A percentile compares a stretch with the other conserved stretches of the same genome.
Evolutionary conservation across 2,888 invertebrate species (phyloP).

Genomic region (Cosmopolites sordidus): DNA sequence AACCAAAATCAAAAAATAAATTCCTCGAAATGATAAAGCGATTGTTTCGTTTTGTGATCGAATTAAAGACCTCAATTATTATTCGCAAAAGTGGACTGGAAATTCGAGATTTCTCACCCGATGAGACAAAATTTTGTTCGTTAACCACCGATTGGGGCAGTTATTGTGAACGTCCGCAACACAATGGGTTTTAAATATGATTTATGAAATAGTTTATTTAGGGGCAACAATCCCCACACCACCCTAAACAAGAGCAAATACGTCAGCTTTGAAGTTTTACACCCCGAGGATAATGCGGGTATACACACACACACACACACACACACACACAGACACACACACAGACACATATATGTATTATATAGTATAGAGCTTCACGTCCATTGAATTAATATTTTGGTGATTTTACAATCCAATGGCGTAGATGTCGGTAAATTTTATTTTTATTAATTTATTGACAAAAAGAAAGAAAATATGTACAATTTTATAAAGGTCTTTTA

Average conservation of each 20-base stretch:
- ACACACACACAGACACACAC: background rate
- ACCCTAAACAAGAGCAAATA: constrained; percentile 45
- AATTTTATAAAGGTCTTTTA: no score
- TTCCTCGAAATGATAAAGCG: no score
- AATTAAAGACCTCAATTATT: no score
- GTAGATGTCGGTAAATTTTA: no score
- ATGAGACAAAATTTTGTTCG: background rate
- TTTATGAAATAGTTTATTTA: constrained; percentile 49
- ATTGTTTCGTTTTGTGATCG: no score
- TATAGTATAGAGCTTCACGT: no score
- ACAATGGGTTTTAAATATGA: constrained; percentile 49
- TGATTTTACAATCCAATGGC: background rate
- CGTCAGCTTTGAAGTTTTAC: constrained; percentile 33
- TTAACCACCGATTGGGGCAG: constrained; percentile 1
- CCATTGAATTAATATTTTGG: constrained; percentile 5
- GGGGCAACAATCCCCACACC: constrained; percentile 41
- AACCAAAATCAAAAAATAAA: no score
- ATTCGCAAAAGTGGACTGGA: no score
- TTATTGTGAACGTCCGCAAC: constrained; percentile 28
- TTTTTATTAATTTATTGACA: no score
- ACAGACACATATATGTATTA: no score
- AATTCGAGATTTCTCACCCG: no score
- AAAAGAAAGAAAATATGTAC: no score
- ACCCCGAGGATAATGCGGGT: constrained; percentile 32
- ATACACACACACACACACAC: background rate